These are phyloP conservation scores for Limnodromus scolopaceus DNA, from an alignment of 2,797 vertebrate species.

Conservation along the genomic window DNA sequence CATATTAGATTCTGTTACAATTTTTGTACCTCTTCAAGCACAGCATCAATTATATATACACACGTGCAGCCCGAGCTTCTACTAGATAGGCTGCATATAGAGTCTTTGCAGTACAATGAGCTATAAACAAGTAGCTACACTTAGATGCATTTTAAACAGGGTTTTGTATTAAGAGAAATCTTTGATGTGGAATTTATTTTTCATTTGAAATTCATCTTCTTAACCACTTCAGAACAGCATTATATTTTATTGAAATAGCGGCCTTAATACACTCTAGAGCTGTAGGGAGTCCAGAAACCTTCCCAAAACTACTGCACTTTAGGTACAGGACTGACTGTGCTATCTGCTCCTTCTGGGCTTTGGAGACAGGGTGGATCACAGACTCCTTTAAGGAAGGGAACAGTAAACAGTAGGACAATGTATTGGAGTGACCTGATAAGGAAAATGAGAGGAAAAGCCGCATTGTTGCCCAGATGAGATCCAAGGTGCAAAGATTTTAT, in stretches of 20 bases:
- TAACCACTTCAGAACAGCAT: background rate
- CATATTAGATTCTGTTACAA: background rate
- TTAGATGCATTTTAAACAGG: conserved; percentile 21
- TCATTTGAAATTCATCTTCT: conserved; percentile 20
- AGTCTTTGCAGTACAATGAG: background rate
- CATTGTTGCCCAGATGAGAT: background rate
- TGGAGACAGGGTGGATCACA: background rate
- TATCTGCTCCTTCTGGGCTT: background rate
- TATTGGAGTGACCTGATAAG: background rate
- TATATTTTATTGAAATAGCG: background rate
- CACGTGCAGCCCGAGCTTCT: background rate
- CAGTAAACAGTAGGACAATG: background rate
- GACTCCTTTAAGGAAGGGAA: background rate
- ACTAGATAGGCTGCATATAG: background rate
- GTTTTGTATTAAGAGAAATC: background rate
- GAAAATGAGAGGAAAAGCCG: background rate
- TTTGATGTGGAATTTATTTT: conserved; percentile 60
- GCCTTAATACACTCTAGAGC: background rate
- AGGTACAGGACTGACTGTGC: background rate
- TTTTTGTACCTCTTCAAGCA: conserved; percentile 28
- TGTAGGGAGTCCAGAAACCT: background rate
- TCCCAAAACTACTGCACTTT: background rate
- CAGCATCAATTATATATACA: background rate
- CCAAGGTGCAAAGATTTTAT: background rate
- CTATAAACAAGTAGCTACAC: background rate